phyloP scores from a whole-genome alignment of 2,113 vertebrate species.

The Axis porcinus region DNA sequence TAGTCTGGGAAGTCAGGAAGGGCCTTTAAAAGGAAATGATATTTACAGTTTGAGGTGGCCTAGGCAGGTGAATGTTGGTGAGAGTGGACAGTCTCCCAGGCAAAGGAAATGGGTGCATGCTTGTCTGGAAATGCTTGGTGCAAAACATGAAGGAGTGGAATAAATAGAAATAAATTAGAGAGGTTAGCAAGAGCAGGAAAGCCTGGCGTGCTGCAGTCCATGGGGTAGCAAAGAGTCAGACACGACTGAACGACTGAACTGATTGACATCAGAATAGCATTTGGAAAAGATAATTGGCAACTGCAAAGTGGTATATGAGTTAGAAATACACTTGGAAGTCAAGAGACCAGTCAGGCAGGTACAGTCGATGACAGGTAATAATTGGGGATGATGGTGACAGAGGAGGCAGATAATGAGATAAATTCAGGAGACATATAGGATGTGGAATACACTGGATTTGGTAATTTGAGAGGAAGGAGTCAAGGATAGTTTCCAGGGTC shows the following conservation, averaged over 20 bases:
- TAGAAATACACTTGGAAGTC: not conserved
- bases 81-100: not conserved
- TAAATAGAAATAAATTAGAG: not conserved
- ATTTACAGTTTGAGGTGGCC: not conserved
- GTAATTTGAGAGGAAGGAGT: not conserved
- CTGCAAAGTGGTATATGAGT: not conserved
- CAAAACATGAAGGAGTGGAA: not conserved
- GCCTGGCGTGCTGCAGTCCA: not conserved
- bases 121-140: not conserved
- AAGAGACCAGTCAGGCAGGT: not conserved
- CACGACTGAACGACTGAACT: not conserved
- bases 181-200: not conserved
- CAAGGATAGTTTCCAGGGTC: not conserved
- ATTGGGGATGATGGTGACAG: not conserved
- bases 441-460: not conserved
- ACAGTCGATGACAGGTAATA: not conserved
- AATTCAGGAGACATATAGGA: not conserved
- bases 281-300: not conserved
- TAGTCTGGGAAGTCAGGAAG: slow-evolving; percentile 12
- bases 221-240: not conserved
- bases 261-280: not conserved
- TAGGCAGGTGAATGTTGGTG: not conserved
- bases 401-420: not conserved
- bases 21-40: not conserved
- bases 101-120: not conserved